These are phyloP conservation scores for Panzeria rudis DNA, from an alignment of 2,888 invertebrate genomes.

Conservation along the genomic window DNA sequence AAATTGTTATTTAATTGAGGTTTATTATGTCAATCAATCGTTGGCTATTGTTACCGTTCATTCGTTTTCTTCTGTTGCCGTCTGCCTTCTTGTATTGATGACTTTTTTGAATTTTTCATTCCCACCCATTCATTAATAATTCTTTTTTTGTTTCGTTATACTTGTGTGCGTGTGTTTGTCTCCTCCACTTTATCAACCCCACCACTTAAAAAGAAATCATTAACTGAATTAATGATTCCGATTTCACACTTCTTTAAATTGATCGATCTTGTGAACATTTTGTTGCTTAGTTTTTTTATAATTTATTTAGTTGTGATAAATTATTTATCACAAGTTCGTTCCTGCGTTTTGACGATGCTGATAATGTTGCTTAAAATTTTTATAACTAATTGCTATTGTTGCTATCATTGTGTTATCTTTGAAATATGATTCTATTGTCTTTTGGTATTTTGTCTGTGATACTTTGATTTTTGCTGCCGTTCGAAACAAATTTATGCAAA, in stretches of 20 bases:
- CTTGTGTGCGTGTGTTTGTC: neutral
- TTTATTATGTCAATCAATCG: constrained; percentile 75
- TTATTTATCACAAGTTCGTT: constrained; percentile 53
- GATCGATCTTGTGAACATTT: constrained; percentile 22
- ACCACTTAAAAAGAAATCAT: constrained; percentile 36
- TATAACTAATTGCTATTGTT: constrained; percentile 47
- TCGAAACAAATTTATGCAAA: constrained; percentile 42
- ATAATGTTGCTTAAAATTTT: constrained; percentile 23
- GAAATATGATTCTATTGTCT: neutral
- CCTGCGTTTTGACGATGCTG: constrained; percentile 34
- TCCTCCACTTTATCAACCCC: neutral
- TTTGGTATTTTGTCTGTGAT: neutral
- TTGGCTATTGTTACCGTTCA: constrained; percentile 25
- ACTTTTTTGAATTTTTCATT: constrained; percentile 7
- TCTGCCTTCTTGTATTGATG: constrained; percentile 24
- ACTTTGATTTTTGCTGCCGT: neutral
- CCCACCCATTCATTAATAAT: constrained; percentile 35
- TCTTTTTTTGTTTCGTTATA: neutral
- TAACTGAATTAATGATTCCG: constrained; percentile 58
- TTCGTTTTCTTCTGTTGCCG: neutral
- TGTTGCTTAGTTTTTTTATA: neutral
- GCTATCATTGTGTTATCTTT: constrained; percentile 8
- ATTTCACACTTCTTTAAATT: constrained; percentile 49
- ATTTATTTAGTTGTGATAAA: constrained; percentile 42
- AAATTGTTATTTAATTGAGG: constrained; percentile 75